A percentile compares a stretch with the other conserved stretches of the same genome.
phyloP scores from a whole-genome alignment of 2,797 vertebrate species.

The Lagodon rhomboides region DNA sequence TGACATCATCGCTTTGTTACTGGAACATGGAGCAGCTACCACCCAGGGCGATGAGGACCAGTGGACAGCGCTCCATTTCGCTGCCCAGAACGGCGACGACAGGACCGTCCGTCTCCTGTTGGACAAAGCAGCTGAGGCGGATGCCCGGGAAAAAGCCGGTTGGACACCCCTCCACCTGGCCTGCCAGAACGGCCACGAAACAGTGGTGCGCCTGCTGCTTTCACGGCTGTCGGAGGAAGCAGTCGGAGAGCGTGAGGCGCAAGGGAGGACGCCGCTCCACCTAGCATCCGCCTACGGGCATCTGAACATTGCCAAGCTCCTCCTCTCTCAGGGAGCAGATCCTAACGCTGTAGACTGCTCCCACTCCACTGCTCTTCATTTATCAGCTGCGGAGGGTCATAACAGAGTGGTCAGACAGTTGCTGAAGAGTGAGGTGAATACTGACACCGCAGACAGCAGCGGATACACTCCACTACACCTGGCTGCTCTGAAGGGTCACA shows the following conservation, averaged over 20 bases:
- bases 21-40: constrained; percentile 77
- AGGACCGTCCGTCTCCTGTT: constrained; percentile 81
- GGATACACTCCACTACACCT: constrained; percentile 89
- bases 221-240: constrained; percentile 73
- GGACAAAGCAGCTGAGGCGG: constrained; percentile 79
- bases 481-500: constrained; percentile 85
- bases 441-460: constrained; percentile 78
- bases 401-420: constrained; percentile 88
- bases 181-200: constrained; percentile 91
- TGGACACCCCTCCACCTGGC: constrained; percentile 92
- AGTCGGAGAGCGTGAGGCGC: constrained; percentile 62
- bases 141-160: constrained; percentile 82
- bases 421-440: constrained; percentile 76
- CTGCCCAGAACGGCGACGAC: constrained; percentile 90
- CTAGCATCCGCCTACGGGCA: constrained; percentile 89
- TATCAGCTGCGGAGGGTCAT: constrained; percentile 88
- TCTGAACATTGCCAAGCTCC: constrained; percentile 87
- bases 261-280: constrained; percentile 87
- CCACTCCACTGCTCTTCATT: constrained; percentile 86
- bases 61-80: constrained; percentile 90
- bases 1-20: constrained; percentile 82
- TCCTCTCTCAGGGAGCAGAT: constrained; percentile 86
- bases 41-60: constrained; percentile 83
- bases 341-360: constrained; percentile 82
- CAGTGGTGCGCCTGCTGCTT: constrained; percentile 87